Percentiles rank a stretch among this genome's conserved stretches.
Conservation (phyloP, 2,113 vertebrate species). For the Anoplopoma fimbria region DNA sequence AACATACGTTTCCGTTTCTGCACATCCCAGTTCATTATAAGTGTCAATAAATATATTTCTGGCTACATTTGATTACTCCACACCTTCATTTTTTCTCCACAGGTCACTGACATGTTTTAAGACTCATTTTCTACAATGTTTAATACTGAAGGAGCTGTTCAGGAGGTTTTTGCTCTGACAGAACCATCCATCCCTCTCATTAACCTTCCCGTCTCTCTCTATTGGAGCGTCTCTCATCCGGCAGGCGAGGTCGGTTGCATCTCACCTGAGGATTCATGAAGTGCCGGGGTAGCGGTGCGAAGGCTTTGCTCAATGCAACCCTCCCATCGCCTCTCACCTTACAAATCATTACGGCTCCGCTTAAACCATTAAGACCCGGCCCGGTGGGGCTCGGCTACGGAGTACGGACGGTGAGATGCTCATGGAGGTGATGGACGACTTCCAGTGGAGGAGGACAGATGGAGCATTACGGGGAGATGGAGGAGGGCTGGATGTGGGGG, state of each 20-base stretch:
- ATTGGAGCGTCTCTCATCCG: slow-evolving; percentile 16
- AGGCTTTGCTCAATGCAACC: slow-evolving; percentile 59
- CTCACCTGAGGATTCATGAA: slow-evolving; percentile 68
- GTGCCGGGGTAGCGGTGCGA: slow-evolving; percentile 58
- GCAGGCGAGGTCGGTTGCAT: slow-evolving; percentile 17
- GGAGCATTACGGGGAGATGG: slow-evolving; percentile 44
- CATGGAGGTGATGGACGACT: slow-evolving; percentile 67
- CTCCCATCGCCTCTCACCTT: slow-evolving; percentile 77
- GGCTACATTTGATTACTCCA: background rate
- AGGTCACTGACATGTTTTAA: background rate
- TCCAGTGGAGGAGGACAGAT: slow-evolving; percentile 67
- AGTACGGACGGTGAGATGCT: slow-evolving; percentile 51
- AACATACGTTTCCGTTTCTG: background rate
- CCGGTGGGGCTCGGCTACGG: slow-evolving; percentile 17
- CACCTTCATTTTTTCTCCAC: too few relatives aligned
- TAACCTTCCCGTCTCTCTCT: background rate
- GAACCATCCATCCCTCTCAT: background rate
- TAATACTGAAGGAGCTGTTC: background rate
- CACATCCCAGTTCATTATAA: background rate
- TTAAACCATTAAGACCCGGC: slow-evolving; percentile 77
- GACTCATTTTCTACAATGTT: background rate
- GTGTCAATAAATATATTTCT: background rate
- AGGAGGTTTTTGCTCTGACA: slow-evolving; percentile 1
- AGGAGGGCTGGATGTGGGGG: slow-evolving; percentile 47
- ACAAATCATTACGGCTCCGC: slow-evolving; percentile 80